Evolutionary conservation across 2,113 vertebrate species (phyloP).

Genomic region (Smithornis capensis): DNA sequence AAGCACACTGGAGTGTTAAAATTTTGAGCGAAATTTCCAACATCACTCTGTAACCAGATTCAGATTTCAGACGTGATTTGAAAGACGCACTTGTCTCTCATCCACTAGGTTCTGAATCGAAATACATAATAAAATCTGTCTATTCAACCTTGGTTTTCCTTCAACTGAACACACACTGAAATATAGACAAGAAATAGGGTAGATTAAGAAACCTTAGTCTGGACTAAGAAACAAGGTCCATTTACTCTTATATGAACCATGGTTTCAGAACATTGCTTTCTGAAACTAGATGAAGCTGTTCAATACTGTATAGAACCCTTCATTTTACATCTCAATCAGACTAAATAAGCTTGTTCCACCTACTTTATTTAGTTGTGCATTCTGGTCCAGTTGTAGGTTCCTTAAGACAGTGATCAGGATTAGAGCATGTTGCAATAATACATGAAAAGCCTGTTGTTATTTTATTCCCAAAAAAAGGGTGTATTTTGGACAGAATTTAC

Average conservation of each 20-base stretch:
- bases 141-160: neutral
- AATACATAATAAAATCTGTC: neutral
- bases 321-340: neutral
- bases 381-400: neutral
- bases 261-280: neutral
- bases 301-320: neutral
- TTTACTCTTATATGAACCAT: neutral
- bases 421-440: neutral
- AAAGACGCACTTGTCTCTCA: neutral
- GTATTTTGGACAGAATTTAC: neutral
- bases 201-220: neutral
- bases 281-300: neutral
- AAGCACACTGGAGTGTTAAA: neutral
- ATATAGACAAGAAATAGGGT: neutral
- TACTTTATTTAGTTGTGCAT: neutral
- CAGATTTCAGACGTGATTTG: neutral
- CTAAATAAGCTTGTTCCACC: neutral
- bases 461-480: neutral
- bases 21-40: neutral
- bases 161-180: neutral
- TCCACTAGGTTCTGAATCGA: neutral
- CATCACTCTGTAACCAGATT: neutral
- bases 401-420: neutral
- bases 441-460: neutral
- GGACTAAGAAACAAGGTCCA: neutral